Conservation (phyloP, 2,113 vertebrate species). For the Aldabrachelys gigantea region DNA sequence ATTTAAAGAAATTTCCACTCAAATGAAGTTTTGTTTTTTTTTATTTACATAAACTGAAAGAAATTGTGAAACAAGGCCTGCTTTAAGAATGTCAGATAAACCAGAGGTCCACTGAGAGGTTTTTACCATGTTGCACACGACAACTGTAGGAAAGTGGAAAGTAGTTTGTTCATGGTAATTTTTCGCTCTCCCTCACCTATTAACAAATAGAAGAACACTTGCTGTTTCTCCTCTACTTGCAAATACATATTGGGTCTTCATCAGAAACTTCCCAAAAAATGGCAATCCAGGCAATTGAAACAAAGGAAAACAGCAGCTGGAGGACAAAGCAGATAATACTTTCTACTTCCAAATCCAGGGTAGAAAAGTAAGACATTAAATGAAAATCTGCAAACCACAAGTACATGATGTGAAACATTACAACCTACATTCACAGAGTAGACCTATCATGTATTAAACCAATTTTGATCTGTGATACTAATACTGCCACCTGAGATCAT, state of each 20-base stretch:
- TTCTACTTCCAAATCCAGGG: too few species aligned
- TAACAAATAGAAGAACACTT: not conserved
- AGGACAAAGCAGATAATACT: not conserved
- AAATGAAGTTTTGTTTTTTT: not conserved
- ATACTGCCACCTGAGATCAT: not conserved
- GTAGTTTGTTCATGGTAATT: not conserved
- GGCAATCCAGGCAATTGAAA: not conserved
- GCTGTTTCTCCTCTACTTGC: not conserved
- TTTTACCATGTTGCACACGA: not conserved
- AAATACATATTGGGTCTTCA: not conserved
- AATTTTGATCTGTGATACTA: not conserved
- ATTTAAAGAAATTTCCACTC: not conserved
- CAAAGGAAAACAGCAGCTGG: not conserved
- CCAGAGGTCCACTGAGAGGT: not conserved
- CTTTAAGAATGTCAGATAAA: not conserved
- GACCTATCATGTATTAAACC: not conserved
- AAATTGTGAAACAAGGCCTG: not conserved
- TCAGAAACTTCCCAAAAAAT: not conserved
- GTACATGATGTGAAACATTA: not conserved
- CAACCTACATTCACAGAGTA: not conserved
- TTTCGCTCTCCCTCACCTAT: not conserved
- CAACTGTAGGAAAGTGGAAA: not conserved
- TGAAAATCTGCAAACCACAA: not conserved
- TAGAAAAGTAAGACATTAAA: not conserved
- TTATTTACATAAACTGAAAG: not conserved